Evolutionary conservation across 1,140 invertebrate species (phyloP).

Genomic region (Acromyrmex heyeri): DNA sequence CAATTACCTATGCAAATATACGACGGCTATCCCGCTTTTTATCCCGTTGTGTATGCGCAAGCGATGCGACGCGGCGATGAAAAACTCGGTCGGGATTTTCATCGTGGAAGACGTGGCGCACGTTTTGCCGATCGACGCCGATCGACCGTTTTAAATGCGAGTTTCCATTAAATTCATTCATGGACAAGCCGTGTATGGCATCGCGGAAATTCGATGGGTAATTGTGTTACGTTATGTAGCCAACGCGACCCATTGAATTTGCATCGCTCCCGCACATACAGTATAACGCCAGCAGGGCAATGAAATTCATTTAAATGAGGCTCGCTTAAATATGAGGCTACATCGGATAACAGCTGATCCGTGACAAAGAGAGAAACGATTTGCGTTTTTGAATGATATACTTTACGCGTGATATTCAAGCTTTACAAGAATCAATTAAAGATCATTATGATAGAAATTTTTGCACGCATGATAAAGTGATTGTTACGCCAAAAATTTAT

Average conservation of each 20-base stretch:
- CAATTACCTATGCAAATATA: conserved; percentile 77
- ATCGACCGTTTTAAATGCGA: conserved; percentile 16
- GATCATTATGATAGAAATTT: conserved; percentile 19
- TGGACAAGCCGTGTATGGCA: conserved; percentile 36
- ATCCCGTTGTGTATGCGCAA: conserved; percentile 59
- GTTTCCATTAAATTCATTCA: conserved; percentile 60
- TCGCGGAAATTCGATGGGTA: conserved; percentile 64
- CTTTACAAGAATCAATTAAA: background rate
- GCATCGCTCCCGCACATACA: background rate
- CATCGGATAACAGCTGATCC: conserved; percentile 19
- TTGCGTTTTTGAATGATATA: background rate
- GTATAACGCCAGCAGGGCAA: background rate
- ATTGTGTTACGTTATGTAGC: conserved; percentile 62
- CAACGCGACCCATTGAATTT: conserved; percentile 34
- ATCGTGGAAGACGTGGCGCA: conserved; percentile 54
- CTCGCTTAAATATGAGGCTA: conserved; percentile 19
- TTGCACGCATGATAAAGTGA: background rate
- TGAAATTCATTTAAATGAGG: conserved; percentile 61
- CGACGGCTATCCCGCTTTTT: conserved; percentile 59
- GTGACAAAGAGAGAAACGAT: conserved; percentile 15
- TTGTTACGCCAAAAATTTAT: conserved; percentile 22
- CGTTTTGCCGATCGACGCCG: conserved; percentile 37
- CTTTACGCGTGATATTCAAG: conserved; percentile 2
- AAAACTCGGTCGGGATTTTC: conserved; percentile 60
- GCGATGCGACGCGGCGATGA: conserved; percentile 36